Evolutionary conservation across 2,113 vertebrate species (phyloP).

Genomic region (Steatornis caripensis): DNA sequence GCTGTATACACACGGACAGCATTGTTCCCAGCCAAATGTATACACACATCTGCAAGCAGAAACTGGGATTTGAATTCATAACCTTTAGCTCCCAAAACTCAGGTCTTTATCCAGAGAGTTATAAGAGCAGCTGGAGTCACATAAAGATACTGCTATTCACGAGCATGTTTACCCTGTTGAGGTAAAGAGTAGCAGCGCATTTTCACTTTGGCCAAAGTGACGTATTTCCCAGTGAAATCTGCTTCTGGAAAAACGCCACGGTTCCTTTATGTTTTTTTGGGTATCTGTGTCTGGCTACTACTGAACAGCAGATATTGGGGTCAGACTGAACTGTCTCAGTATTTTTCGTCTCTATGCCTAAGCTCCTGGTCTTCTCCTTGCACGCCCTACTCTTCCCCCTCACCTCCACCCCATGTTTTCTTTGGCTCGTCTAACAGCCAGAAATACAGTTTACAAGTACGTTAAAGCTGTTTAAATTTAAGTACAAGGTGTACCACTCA

Average conservation of each 20-base stretch:
- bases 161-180: background rate
- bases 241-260: background rate
- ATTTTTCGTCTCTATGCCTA: background rate
- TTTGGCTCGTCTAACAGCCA: background rate
- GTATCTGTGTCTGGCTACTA: background rate
- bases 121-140: background rate
- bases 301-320: background rate
- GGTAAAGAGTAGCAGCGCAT: background rate
- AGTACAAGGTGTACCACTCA: background rate
- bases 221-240: background rate
- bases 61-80: conserved; percentile 24
- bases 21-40: conserved; percentile 2
- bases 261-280: background rate
- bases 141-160: background rate
- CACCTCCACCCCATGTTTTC: background rate
- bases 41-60: background rate
- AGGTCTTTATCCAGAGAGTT: background rate
- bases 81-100: background rate
- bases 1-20: background rate
- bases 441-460: background rate
- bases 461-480: background rate
- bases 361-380: background rate
- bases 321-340: background rate
- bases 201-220: background rate
- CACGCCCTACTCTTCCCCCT: background rate